phyloP scores from a whole-genome alignment of 2,113 vertebrate species.

The Mobula birostris region DNA sequence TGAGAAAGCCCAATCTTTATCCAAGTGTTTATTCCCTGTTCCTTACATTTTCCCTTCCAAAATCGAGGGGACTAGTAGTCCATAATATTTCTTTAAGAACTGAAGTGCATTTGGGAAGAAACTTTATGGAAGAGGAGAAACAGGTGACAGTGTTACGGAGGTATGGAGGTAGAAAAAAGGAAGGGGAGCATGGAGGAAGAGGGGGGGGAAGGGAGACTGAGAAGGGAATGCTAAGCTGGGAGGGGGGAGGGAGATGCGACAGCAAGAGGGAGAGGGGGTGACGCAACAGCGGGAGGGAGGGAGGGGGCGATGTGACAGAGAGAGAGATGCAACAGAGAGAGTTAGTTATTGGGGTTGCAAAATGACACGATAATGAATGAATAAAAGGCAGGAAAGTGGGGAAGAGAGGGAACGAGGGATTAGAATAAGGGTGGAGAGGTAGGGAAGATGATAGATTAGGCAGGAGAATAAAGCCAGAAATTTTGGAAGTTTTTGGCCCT shows the following conservation, averaged over 20 bases:
- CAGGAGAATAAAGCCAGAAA: background rate
- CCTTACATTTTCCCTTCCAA: background rate
- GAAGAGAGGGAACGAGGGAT: background rate
- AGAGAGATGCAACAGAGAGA: no score
- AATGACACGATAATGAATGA: no score
- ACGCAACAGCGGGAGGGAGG: background rate
- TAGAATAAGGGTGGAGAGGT: no score
- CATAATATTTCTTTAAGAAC: background rate
- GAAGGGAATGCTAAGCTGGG: no score
- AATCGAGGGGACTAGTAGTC: background rate
- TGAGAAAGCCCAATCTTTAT: background rate
- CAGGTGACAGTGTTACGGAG: background rate
- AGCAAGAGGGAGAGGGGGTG: no score
- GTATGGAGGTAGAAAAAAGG: no score
- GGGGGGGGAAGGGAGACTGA: background rate
- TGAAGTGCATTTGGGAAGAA: constrained; percentile 24
- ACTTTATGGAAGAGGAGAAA: background rate
- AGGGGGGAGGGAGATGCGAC: no score
- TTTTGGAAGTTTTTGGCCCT: background rate
- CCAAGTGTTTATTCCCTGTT: background rate
- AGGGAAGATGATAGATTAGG: no score
- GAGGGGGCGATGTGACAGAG: background rate
- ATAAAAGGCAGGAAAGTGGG: background rate
- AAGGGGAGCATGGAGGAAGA: no score
- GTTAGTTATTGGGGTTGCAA: no score